Evolutionary conservation across 2,113 vertebrate genomes (phyloP).

Genomic region (Semicossyphus pulcher): DNA sequence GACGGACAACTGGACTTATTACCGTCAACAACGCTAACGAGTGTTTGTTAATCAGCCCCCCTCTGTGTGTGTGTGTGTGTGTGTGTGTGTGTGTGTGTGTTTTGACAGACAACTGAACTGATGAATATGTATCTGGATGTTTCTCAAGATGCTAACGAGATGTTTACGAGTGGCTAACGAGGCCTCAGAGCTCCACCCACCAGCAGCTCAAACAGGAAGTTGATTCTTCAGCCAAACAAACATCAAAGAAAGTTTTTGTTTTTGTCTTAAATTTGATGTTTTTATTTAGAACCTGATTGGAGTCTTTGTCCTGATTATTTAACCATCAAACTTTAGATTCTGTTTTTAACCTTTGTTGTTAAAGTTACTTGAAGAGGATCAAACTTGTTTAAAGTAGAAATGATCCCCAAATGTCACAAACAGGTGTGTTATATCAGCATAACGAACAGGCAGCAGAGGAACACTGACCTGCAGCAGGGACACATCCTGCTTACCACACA

Average conservation of each 20-base stretch:
- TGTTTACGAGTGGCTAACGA: constrained; percentile 22
- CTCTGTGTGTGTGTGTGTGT: not conserved
- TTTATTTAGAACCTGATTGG: constrained; percentile 10
- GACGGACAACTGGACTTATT: not conserved
- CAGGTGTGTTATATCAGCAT: no score
- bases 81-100: not conserved
- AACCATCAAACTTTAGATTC: not conserved
- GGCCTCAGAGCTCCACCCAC: constrained; percentile 41
- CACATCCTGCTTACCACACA: no score
- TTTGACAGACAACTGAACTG: constrained; percentile 18
- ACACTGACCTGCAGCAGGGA: no score
- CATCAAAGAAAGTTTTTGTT: constrained; percentile 46
- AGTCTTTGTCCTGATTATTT: not conserved
- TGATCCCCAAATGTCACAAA: no score
- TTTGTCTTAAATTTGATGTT: constrained; percentile 16
- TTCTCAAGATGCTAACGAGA: not conserved
- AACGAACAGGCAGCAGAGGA: no score
- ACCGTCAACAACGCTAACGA: constrained; percentile 23
- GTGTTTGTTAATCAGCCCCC: constrained; percentile 7
- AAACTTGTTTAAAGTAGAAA: no score
- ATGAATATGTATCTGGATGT: constrained; percentile 20
- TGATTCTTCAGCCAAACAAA: not conserved
- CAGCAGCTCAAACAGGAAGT: constrained; percentile 6
- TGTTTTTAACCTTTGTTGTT: no score
- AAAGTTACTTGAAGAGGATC: no score